A percentile compares a stretch with the other conserved stretches of the same genome.
Evolutionary conservation across 2,113 vertebrate genomes (phyloP).

Genomic region (Todiramphus saurophagus): DNA sequence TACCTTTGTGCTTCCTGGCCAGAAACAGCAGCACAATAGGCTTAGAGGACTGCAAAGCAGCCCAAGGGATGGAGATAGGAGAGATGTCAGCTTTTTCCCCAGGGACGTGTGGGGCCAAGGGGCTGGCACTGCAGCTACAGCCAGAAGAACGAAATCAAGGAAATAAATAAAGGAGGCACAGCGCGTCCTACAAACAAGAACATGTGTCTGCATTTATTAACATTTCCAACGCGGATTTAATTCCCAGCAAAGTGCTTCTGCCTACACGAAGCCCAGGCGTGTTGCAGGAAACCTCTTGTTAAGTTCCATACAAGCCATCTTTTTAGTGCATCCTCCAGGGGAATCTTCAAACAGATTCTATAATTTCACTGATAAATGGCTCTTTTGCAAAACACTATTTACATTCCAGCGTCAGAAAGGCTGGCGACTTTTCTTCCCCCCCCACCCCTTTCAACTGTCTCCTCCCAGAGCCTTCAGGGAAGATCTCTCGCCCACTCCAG

Average conservation of each 20-base stretch:
- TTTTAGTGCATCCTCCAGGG: conserved; percentile 67
- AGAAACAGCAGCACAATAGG: neutral
- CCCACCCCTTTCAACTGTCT: neutral
- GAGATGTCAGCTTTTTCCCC: neutral
- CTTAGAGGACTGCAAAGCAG: neutral
- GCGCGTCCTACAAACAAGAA: conserved; percentile 74
- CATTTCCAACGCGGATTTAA: conserved; percentile 79
- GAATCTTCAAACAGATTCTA: conserved; percentile 72
- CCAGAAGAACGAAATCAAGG: conserved; percentile 31
- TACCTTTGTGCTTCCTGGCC: neutral
- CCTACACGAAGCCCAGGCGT: conserved; percentile 61
- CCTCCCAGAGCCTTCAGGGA: conserved; percentile 9
- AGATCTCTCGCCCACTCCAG: neutral
- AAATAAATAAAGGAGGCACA: conserved; percentile 71
- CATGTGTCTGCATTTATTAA: conserved; percentile 85
- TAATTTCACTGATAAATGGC: conserved; percentile 77
- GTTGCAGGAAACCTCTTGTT: conserved; percentile 73
- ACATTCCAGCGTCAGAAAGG: conserved; percentile 42
- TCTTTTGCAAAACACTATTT: conserved; percentile 72
- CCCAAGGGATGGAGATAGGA: neutral
- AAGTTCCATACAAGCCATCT: conserved; percentile 66
- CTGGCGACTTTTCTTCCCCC: neutral
- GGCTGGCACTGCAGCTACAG: conserved; percentile 13
- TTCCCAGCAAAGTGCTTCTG: conserved; percentile 64
- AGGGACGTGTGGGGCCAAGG: conserved; percentile 23